Percentiles rank a stretch among this genome's conserved stretches.
Conservation (phyloP, 2,797 vertebrate genomes). For the Hafferia zeledoni region DNA sequence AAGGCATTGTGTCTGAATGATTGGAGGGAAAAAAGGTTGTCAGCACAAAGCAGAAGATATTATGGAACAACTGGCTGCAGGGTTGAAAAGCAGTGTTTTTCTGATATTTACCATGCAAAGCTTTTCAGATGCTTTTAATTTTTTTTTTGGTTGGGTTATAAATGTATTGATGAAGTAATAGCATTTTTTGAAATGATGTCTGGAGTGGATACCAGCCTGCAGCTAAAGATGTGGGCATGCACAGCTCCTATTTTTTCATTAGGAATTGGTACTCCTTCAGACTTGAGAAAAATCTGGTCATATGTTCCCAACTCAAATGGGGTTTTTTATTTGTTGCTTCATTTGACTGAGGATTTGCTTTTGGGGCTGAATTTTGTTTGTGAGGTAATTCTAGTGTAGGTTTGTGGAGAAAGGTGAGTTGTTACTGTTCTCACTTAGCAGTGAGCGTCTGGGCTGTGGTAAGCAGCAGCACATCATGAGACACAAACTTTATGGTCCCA, state of each 20-base stretch:
- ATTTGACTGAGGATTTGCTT: not conserved
- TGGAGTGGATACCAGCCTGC: not conserved
- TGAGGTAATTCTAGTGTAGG: not conserved
- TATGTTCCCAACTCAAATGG: not conserved
- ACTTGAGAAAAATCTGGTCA: not conserved
- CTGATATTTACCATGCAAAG: constrained; percentile 61
- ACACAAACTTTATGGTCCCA: not conserved
- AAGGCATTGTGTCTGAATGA: constrained; percentile 79
- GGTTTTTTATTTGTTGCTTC: not conserved
- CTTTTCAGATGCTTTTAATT: not conserved
- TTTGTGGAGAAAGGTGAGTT: not conserved
- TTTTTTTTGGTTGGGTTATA: not conserved
- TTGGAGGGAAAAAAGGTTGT: constrained; percentile 74
- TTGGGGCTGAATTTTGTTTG: not conserved
- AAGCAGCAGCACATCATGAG: not conserved
- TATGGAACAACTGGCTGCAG: constrained; percentile 72
- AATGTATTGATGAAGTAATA: constrained; percentile 9
- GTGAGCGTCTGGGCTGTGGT: not conserved
- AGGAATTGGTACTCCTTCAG: not conserved
- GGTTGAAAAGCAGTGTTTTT: constrained; percentile 54
- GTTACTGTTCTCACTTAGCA: not conserved
- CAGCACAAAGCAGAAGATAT: constrained; percentile 70
- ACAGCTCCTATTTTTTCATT: not conserved
- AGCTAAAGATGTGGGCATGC: not conserved
- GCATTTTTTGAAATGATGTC: not conserved